Conservation (phyloP, 2,888 invertebrate genomes). For the Drosophila yooni region DNA sequence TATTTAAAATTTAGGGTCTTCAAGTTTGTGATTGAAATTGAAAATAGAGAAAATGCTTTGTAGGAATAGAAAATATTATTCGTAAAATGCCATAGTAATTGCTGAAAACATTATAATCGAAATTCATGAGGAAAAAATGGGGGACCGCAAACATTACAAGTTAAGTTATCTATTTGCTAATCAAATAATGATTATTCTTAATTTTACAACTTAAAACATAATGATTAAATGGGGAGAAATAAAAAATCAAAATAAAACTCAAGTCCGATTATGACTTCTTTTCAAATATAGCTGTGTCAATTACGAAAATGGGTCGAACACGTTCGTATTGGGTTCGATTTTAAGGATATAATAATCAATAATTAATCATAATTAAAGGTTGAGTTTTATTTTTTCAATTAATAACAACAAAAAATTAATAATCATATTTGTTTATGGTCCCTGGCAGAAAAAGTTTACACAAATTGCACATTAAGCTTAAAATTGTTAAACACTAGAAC, state of each 20-base stretch:
- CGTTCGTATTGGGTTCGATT: neutral
- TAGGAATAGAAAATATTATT: constrained; percentile 30
- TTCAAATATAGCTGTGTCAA: neutral
- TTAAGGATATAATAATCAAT: neutral
- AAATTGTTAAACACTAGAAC: constrained; percentile 23
- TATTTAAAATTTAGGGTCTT: constrained; percentile 23
- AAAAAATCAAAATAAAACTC: neutral
- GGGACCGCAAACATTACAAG: neutral
- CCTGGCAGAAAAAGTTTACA: constrained; percentile 9
- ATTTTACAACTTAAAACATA: neutral
- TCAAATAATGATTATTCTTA: neutral
- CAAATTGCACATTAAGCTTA: constrained; percentile 35
- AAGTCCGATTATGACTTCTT: neutral
- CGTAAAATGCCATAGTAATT: constrained; percentile 14
- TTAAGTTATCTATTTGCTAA: neutral
- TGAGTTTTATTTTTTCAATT: neutral
- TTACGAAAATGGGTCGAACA: too few species aligned
- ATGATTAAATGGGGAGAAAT: neutral
- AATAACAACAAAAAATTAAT: neutral
- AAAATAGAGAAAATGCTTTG: constrained; percentile 47
- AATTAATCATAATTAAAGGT: neutral
- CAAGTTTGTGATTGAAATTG: constrained; percentile 15
- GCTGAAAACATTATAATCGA: constrained; percentile 19
- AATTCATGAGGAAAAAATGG: neutral
- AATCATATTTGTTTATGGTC: neutral